A percentile compares a stretch with the other conserved stretches of the same genome.
Conservation (phyloP, 35 echinoderm and acorn worm genomes). For the Ophioderma brevispina region DNA sequence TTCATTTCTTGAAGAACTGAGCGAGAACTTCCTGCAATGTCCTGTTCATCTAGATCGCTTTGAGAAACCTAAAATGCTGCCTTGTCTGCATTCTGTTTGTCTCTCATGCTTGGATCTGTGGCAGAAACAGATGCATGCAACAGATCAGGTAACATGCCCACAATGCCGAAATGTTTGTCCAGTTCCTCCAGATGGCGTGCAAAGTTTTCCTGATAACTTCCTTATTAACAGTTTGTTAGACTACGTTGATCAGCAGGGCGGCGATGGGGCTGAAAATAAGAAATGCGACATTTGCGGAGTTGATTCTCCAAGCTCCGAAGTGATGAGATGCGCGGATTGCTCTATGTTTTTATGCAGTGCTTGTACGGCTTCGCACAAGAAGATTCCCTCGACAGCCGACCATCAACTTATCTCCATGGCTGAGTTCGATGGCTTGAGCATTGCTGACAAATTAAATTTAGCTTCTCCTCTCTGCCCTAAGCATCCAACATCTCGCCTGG, state of each 20-base stretch:
- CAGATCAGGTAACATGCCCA: slow-evolving; percentile 4
- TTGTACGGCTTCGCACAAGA: slow-evolving; percentile 14
- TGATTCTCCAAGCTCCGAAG: background rate
- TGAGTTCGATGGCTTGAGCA: slow-evolving; percentile 3
- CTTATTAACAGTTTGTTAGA: slow-evolving; percentile 21
- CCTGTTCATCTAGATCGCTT: slow-evolving; percentile 18
- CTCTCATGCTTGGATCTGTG: slow-evolving; percentile 12
- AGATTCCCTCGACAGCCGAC: background rate
- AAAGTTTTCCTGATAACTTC: slow-evolving; percentile 26
- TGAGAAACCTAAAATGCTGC: slow-evolving; percentile 31
- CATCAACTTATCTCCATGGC: slow-evolving; percentile 8
- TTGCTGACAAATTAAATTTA: background rate
- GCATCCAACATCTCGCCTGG: slow-evolving; percentile 21
- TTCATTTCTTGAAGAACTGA: background rate
- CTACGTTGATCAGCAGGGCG: background rate
- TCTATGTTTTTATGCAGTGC: slow-evolving; percentile 17
- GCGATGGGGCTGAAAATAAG: background rate
- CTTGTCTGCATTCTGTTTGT: slow-evolving; percentile 35
- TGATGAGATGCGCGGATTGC: slow-evolving; percentile 12
- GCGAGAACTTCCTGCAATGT: slow-evolving; percentile 30
- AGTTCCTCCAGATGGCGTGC: background rate
- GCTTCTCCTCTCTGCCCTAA: background rate
- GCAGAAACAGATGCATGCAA: slow-evolving; percentile 20
- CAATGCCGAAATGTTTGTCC: slow-evolving; percentile 13
- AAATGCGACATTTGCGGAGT: slow-evolving; percentile 8